Evolutionary conservation across 2,888 invertebrate species (phyloP).

Genomic region (Acanthococcus lagerstroemiae): DNA sequence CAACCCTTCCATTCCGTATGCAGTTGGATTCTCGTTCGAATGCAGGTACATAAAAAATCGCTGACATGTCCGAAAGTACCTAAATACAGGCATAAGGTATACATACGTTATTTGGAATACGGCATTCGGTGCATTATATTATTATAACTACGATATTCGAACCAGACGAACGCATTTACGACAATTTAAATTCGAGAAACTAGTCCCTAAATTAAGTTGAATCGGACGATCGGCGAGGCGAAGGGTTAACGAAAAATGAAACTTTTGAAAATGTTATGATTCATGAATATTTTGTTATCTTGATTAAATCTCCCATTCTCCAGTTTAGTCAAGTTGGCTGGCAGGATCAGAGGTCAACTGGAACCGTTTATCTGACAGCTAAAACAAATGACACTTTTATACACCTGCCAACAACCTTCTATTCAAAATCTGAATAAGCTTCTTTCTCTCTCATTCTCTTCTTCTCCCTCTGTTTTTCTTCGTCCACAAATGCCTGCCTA

Average conservation of each 20-base stretch:
- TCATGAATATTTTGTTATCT: conserved; percentile 29
- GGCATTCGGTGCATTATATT: no score
- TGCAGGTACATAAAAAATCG: no score
- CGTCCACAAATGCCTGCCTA: no score
- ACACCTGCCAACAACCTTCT: conserved; percentile 23
- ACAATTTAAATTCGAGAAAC: no score
- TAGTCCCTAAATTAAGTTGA: no score
- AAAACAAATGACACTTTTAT: conserved; percentile 30
- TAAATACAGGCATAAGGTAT: no score
- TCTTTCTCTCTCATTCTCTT: background rate
- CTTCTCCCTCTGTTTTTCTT: background rate
- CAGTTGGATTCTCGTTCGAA: no score
- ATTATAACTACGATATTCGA: no score
- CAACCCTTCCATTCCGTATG: no score
- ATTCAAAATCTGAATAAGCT: conserved; percentile 10
- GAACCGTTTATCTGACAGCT: conserved; percentile 28
- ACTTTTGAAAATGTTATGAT: conserved; percentile 22
- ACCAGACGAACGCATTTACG: no score
- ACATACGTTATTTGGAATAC: no score
- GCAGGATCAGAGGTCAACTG: conserved; percentile 17
- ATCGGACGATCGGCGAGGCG: background rate
- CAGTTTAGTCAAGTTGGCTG: background rate
- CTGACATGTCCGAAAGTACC: no score
- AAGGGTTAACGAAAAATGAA: conserved; percentile 13
- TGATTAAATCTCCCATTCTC: conserved; percentile 16